Conservation (phyloP, 1,140 invertebrate species). For the Centruroides sculpturatus region DNA sequence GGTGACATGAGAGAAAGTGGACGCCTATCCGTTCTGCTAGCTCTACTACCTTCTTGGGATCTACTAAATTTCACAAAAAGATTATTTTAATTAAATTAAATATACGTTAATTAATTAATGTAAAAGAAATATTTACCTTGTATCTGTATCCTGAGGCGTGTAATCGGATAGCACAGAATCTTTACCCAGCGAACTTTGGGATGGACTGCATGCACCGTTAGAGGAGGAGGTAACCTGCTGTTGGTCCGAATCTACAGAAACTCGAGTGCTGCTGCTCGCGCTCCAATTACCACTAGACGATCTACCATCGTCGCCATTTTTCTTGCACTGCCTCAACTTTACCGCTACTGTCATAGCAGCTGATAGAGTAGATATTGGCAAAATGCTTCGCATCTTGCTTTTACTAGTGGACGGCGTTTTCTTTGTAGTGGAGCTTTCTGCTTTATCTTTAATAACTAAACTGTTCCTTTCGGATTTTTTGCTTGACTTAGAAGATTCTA, state of each 20-base stretch:
- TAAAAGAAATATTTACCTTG: slow-evolving; percentile 3
- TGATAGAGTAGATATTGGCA: slow-evolving; percentile 31
- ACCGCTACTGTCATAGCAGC: slow-evolving; percentile 44
- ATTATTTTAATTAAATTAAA: too few species aligned
- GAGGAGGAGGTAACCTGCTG: background rate
- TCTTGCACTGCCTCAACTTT: slow-evolving; percentile 35
- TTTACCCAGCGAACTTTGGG: slow-evolving; percentile 21
- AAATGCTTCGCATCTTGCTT: background rate
- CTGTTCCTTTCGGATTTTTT: too few species aligned
- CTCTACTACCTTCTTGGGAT: too few species aligned
- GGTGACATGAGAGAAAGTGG: too few species aligned
- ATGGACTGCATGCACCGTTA: background rate
- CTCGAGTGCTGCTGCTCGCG: slow-evolving; percentile 62
- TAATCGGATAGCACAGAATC: slow-evolving; percentile 20
- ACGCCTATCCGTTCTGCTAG: too few species aligned
- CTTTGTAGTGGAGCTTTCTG: too few species aligned
- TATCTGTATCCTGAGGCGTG: slow-evolving; percentile 6
- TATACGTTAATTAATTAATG: too few species aligned
- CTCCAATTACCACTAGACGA: slow-evolving; percentile 89
- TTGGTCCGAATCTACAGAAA: slow-evolving; percentile 35
- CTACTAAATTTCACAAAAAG: too few species aligned
- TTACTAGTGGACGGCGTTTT: background rate
- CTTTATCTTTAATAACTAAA: too few species aligned
- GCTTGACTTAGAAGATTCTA: too few species aligned
- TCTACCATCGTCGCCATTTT: slow-evolving; percentile 44